phyloP scores from a whole-genome alignment of 2,797 vertebrate genomes.

The Ispidina picta region DNA sequence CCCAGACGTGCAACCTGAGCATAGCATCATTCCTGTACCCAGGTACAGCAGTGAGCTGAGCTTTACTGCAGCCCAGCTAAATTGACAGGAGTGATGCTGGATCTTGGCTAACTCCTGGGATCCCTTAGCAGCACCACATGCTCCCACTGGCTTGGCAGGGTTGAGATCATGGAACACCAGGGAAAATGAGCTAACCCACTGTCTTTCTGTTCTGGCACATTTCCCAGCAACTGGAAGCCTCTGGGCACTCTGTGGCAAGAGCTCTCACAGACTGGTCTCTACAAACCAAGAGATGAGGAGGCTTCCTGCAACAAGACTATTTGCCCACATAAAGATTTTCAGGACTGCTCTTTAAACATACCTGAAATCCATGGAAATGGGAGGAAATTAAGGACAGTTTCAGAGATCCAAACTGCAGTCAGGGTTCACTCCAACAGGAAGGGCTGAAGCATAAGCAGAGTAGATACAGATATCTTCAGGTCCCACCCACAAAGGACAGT shows the following conservation, averaged over 20 bases:
- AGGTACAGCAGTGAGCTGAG: conserved; percentile 14
- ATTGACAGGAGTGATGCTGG: background rate
- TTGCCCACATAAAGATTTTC: background rate
- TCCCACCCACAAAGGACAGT: background rate
- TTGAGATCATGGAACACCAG: background rate
- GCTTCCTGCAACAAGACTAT: background rate
- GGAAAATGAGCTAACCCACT: background rate
- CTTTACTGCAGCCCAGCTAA: background rate
- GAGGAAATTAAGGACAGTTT: background rate
- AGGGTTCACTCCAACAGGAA: background rate
- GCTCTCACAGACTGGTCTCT: background rate
- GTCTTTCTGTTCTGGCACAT: background rate
- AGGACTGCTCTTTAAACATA: background rate
- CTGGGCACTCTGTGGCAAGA: background rate
- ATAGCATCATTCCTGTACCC: conserved; percentile 14
- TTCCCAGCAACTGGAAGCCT: background rate
- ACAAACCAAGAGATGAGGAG: background rate
- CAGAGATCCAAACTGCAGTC: background rate
- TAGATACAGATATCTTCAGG: background rate
- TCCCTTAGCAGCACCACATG: background rate
- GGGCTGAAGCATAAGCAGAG: background rate
- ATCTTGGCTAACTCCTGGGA: background rate
- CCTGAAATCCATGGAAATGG: background rate
- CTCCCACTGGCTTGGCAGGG: background rate
- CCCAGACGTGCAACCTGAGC: conserved; percentile 49